phyloP scores from a whole-genome alignment of 2,888 invertebrate species.

The Macrophya annulata region DNA sequence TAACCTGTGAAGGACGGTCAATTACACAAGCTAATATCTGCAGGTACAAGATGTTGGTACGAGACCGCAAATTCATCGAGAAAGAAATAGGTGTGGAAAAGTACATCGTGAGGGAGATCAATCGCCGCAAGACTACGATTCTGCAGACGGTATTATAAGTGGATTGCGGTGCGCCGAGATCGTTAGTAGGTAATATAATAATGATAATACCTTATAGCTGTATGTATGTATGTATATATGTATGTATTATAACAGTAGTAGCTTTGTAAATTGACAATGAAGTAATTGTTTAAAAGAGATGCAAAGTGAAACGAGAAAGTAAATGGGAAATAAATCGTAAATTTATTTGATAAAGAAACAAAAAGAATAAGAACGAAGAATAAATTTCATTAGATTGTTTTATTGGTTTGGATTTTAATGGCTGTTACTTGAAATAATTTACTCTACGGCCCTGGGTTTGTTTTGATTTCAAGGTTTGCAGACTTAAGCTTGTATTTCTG shows the following conservation, averaged over 20 bases:
- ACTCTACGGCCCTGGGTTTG: not conserved
- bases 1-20: not conserved
- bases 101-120: not conserved
- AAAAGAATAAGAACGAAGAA: too few relatives aligned
- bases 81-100: not conserved
- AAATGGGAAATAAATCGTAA: too few relatives aligned
- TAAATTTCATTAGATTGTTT: not conserved
- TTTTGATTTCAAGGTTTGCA: not conserved
- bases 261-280: not conserved
- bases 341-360: too few relatives aligned
- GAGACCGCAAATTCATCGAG: not conserved
- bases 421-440: not conserved
- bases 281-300: not conserved
- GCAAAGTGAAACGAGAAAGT: too few relatives aligned
- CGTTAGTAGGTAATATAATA: not conserved
- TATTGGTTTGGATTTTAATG: not conserved
- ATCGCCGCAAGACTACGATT: not conserved
- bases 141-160: not conserved
- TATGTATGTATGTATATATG: not conserved
- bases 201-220: not conserved
- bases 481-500: conserved; percentile 3
- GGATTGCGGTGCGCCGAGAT: not conserved
- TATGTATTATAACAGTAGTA: not conserved
- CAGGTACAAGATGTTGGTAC: not conserved
- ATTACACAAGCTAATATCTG: not conserved